Evolutionary conservation across 2,113 vertebrate species (phyloP).

Genomic region (Microtus richardsoni): DNA sequence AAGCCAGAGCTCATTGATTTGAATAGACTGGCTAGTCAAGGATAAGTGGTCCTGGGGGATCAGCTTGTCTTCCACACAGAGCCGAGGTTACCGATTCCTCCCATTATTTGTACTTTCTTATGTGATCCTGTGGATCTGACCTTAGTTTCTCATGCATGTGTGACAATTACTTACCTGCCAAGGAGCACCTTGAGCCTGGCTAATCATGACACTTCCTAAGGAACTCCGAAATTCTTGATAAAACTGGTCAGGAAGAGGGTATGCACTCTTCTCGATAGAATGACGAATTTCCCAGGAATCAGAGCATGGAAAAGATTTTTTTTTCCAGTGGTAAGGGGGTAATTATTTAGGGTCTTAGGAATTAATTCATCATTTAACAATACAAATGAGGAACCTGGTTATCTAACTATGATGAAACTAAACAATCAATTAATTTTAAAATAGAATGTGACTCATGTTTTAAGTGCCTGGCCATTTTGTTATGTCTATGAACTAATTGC

Average conservation of each 20-base stretch:
- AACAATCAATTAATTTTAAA: slow-evolving; percentile 44
- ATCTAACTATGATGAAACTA: not conserved
- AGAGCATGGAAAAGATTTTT: not conserved
- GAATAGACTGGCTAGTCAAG: not conserved
- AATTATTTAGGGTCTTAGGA: not conserved
- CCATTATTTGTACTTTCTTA: not conserved
- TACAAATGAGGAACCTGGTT: not conserved
- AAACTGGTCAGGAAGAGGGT: not conserved
- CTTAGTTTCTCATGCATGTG: not conserved
- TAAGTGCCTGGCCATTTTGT: not conserved
- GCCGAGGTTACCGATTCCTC: no score
- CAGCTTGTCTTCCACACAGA: not conserved
- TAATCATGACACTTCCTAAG: not conserved
- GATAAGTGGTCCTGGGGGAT: fast-evolving
- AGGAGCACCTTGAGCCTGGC: not conserved
- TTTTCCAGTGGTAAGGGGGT: not conserved
- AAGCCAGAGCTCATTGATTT: not conserved
- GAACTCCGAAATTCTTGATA: not conserved
- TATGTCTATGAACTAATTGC: not conserved
- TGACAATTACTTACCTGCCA: not conserved
- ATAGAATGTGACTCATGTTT: slow-evolving; percentile 51
- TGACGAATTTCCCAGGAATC: not conserved
- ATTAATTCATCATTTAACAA: not conserved
- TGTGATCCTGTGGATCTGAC: not conserved
- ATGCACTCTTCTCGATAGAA: not conserved